Conservation (phyloP, 2,797 vertebrate genomes). For the Lemur catta region DNA sequence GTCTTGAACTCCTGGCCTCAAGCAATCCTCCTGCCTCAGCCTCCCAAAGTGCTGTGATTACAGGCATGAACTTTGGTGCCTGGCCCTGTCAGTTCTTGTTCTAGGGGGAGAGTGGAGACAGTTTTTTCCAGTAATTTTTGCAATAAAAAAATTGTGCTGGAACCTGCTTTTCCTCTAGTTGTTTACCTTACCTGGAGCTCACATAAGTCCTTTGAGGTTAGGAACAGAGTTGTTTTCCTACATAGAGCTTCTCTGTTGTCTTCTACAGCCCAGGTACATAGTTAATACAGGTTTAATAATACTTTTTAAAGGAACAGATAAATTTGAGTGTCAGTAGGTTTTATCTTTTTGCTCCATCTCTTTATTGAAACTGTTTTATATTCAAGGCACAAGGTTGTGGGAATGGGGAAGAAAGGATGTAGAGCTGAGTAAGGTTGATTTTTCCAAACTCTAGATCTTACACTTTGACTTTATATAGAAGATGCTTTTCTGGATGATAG, state of each 20-base stretch:
- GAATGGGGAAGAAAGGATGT: background rate
- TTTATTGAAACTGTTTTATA: background rate
- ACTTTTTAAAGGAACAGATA: background rate
- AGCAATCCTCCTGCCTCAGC: no score
- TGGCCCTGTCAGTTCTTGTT: background rate
- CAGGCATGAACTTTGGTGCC: no score
- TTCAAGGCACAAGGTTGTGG: background rate
- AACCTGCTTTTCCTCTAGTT: background rate
- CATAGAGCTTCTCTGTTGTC: background rate
- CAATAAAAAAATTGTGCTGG: background rate
- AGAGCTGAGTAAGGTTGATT: background rate
- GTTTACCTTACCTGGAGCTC: background rate
- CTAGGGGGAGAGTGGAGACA: background rate
- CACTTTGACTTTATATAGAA: background rate
- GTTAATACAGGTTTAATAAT: background rate
- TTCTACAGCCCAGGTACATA: background rate
- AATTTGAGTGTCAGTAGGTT: background rate
- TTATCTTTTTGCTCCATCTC: background rate
- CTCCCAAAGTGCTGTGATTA: no score
- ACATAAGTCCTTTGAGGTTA: background rate
- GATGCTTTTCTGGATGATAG: background rate
- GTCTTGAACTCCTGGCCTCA: no score
- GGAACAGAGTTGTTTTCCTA: background rate
- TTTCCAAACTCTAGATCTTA: background rate
- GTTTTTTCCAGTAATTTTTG: conserved; percentile 16